Base-by-base conservation (phyloP, 2,113 vertebrate species). In the Anser brachyrhynchus region DNA sequence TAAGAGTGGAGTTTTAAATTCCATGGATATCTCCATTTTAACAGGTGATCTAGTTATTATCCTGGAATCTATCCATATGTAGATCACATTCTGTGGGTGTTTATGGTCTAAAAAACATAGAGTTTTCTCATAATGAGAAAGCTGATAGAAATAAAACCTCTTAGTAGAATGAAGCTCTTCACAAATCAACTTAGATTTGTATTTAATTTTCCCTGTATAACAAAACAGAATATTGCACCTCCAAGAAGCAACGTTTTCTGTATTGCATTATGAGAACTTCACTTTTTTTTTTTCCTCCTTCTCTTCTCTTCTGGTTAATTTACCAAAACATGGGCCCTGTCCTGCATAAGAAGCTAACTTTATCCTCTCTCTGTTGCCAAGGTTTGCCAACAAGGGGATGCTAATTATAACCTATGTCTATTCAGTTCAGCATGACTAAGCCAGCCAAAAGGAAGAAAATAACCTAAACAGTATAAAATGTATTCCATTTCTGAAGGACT, bases 121-220 rank as follows among this genome's bases (percentile, higher is more conserved):
- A 55, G 58, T 93, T 81, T 83, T 67, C 59, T 83, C 26, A 54
- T 55, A 62, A 80, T 37, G 14, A 84, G 17, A 54, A 66, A 65
- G 8, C 61, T 81, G 83, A 93, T 37, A 57, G 51, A 91, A 93
- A 84, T 52, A 69, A 96, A 88, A 46, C 3, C 2, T 65, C 26
- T 72, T 57, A 28, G 61, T 35, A 81, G 49, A 86, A 59, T 0
- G 2, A 21, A 80, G 35, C 4, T 72, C 41, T 85, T 86, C 33
- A 52, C 28, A 29, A 35, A 81, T 62, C 66, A 65, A 19, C 55
- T 67, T 83, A 21, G 29, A 88, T 81, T 72, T 90, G 49, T 44
- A n/a, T 84, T 92, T 88, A 37, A 49, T 84, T 93, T 93, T 90
- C 18, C 58, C 26, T 54, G 22, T 61, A 65, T 94, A 84, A 80